These are phyloP conservation scores for Pristiophorus japonicus DNA, from an alignment of 2,113 vertebrate genomes.

Conservation along the genomic window DNA sequence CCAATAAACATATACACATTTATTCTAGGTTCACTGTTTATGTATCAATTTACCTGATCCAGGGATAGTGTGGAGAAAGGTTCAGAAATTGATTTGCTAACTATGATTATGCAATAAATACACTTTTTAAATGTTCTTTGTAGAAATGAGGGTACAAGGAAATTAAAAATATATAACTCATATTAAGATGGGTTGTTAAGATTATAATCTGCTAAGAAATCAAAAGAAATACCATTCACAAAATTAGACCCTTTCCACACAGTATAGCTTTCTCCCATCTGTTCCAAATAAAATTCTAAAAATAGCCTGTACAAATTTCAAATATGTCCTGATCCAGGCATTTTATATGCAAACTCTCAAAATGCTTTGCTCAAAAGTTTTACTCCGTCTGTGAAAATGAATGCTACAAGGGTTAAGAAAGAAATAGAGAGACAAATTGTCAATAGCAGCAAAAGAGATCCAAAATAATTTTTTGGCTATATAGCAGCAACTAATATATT, in stretches of 20 bases:
- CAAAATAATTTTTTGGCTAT: background rate
- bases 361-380: background rate
- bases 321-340: background rate
- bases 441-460: background rate
- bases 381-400: background rate
- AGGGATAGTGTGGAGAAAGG: background rate
- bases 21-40: background rate
- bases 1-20: background rate
- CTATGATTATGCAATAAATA: background rate
- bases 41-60: background rate
- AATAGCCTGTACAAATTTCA: background rate
- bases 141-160: background rate
- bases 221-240: background rate
- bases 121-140: background rate
- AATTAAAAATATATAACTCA: background rate
- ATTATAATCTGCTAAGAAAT: background rate
- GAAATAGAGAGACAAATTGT: background rate
- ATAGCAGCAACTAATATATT: background rate
- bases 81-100: background rate
- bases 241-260: slow-evolving; percentile 7
- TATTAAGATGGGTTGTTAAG: background rate
- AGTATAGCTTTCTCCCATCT: slow-evolving; percentile 21
- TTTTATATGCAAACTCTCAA: background rate
- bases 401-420: background rate
- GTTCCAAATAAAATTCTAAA: slow-evolving; percentile 20